phyloP scores from a whole-genome alignment of 2,888 invertebrate species.

The Netelia inedita region DNA sequence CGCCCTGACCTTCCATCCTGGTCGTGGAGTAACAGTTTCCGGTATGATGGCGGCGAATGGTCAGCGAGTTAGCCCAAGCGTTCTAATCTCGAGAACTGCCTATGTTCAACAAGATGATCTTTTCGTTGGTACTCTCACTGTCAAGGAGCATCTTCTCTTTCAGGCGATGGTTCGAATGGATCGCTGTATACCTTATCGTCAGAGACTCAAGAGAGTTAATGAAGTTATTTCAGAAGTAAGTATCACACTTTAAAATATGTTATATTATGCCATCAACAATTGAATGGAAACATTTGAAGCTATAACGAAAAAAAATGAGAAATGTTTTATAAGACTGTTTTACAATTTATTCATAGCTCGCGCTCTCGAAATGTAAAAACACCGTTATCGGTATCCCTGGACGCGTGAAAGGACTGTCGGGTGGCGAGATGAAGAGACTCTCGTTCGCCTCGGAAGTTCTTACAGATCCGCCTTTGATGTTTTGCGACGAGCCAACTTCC shows the following conservation, averaged over 20 bases:
- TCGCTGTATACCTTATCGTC: conserved; percentile 89
- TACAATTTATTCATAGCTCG: conserved; percentile 87
- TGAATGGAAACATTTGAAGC: not conserved
- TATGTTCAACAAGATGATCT: conserved; percentile 98
- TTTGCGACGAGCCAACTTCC: conserved; percentile 99
- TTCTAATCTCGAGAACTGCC: conserved; percentile 92
- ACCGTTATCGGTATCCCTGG: conserved; percentile 96
- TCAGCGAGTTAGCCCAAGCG: conserved; percentile 89
- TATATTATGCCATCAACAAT: not conserved
- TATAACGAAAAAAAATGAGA: conserved; percentile 2
- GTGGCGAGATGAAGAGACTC: conserved; percentile 97
- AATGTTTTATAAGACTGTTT: conserved; percentile 4
- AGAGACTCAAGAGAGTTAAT: conserved; percentile 92
- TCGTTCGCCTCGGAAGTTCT: conserved; percentile 99
- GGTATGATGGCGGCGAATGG: conserved; percentile 91
- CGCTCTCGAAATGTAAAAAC: conserved; percentile 95
- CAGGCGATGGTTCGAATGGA: conserved; percentile 95
- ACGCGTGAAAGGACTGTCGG: conserved; percentile 95
- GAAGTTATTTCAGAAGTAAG: conserved; percentile 94
- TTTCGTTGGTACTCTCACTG: conserved; percentile 96
- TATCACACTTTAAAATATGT: not conserved
- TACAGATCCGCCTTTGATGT: conserved; percentile 97
- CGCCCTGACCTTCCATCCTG: conserved; percentile 93
- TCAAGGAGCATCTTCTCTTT: conserved; percentile 95
- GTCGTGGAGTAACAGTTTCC: conserved; percentile 89